phyloP scores from a whole-genome alignment of 1,140 invertebrate genomes.

The Orchestia grillus region DNA sequence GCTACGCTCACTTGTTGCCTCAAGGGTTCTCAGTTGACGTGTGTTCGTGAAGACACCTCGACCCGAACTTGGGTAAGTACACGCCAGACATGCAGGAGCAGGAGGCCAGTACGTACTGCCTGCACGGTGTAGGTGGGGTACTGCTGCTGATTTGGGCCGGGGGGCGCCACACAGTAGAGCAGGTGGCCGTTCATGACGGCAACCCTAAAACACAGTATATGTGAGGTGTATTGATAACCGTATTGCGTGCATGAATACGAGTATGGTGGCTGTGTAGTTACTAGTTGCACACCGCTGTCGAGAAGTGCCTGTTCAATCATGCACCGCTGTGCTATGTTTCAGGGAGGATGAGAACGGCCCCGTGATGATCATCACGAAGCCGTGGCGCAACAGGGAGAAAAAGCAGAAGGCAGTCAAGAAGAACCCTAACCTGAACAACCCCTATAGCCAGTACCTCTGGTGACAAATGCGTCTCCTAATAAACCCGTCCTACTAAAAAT shows the following conservation, averaged over 20 bases:
- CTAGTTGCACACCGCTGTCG: too few species aligned
- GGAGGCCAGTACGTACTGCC: slow-evolving; percentile 51
- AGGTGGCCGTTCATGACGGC: slow-evolving; percentile 90
- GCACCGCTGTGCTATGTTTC: neutral
- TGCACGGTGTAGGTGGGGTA: slow-evolving; percentile 76
- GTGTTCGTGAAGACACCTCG: neutral
- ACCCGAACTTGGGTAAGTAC: too few species aligned
- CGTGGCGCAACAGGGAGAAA: slow-evolving; percentile 11
- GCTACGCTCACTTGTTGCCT: neutral
- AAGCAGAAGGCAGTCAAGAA: neutral
- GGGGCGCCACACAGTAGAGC: slow-evolving; percentile 87
- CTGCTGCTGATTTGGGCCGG: slow-evolving; percentile 77
- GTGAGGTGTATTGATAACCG: too few species aligned
- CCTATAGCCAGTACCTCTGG: slow-evolving; percentile 2
- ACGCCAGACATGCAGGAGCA: too few species aligned
- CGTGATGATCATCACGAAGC: slow-evolving; percentile 45
- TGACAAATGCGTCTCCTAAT: neutral
- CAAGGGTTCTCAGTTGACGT: too few species aligned
- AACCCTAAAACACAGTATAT: too few species aligned
- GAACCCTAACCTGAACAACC: slow-evolving; percentile 27
- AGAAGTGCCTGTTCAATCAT: neutral
- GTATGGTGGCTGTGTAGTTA: too few species aligned
- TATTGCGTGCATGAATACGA: too few species aligned
- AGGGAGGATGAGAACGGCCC: slow-evolving; percentile 43
- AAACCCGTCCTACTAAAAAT: neutral